Base-by-base conservation (phyloP, 2,888 invertebrate genomes). In the Orchesella flavescens region DNA sequence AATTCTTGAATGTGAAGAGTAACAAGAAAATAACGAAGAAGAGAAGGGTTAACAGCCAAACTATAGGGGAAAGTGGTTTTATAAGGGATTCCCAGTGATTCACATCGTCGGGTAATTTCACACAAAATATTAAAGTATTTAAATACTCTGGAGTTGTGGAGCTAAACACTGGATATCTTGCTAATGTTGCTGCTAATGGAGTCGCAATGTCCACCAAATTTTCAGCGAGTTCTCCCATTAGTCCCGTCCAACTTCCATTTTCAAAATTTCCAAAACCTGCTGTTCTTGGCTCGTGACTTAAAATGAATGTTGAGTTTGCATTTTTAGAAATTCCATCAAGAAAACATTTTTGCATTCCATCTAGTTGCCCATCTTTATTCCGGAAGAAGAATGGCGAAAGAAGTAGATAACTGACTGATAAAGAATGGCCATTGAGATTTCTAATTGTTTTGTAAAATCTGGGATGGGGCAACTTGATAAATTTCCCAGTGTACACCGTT, bases 171-270 rank as follows among this genome's bases (percentile, higher is more conserved):
- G 59, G 44, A 9, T n/a, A 55, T 46, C 81, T 15, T 21, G 57
- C 46, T 0, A 63, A 23, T 0, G 61, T 69, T 4, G 43, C 9
- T 15, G 24, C 74, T 2, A 81, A 5, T 0, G 43, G n/a, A 1
- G 63, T 21, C 0, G 53, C n/a, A 1, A 81, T 15, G 15, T 81
- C 81, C 13, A 69, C 75, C 15, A 23, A 5, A 0, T 59, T 69
- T 9, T 59, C 63, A 2, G 59, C 43, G 15, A 81, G 17, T n/a
- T 81, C 75, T 1, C 53, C 69, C 3, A 69, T 34, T 2, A 61
- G 17, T 24, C 81, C 81, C 0, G 75, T 75, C 75, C 81, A 81
- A 13, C 15, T 49, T 7, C 74, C 74, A 23, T 81, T 59, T 1
- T 43, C 23, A 5, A 66, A 23, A 0, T 15, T 49, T 15, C 80